Base-by-base conservation (phyloP, 2,888 invertebrate species). In the Drosophila macrospina region DNA sequence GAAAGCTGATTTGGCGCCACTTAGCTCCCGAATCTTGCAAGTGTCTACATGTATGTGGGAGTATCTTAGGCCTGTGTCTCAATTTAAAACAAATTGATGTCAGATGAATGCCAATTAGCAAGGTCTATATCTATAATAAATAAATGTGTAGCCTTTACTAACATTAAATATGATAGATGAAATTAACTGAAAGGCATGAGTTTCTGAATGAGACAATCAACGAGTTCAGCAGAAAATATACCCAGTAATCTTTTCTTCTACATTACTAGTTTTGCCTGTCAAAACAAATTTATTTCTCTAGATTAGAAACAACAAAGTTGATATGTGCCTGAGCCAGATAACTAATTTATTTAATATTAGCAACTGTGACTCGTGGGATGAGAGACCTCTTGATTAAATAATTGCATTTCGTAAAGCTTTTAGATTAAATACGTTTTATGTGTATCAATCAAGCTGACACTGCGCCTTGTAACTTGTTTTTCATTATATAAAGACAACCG, bases 401-500 rank as follows among this genome's bases (percentile, higher is more conserved):
- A 24, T 41, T 20, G 41, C 11, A 41, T 11, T 44, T 28, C 26
- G 26, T 13, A 28, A 44, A 13, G 44, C 34, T 36, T 8, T 48
- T 13, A 34, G 13, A 51, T 15, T 28, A 15, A 13, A 30, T n/a
- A 41, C n/a, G n/a, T n/a, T 20, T 20, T 30, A 16, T n/a, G 39
- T 41, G 13, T 20, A 28, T 20, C 16, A 52, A 41, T 37, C 37
- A 28, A 37, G 28, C n/a, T 24, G 20, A 1, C 8, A 11, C n/a
- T 34, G 20, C n/a, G 34, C 20, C 34, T 11, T 8, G 28, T 6
- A 39, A 51, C 28, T 39, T 16, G 51, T 16, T 51, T n/a, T 15
- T 16, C 11, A 36, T 50, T 34, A 36, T 26, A 50, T 24, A 37
- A 26, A 26, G 15, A 52, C 39, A 39, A 16, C 7, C 11, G 11